Evolutionary conservation across 2,113 vertebrate genomes (phyloP).

Genomic region (Melospiza georgiana): DNA sequence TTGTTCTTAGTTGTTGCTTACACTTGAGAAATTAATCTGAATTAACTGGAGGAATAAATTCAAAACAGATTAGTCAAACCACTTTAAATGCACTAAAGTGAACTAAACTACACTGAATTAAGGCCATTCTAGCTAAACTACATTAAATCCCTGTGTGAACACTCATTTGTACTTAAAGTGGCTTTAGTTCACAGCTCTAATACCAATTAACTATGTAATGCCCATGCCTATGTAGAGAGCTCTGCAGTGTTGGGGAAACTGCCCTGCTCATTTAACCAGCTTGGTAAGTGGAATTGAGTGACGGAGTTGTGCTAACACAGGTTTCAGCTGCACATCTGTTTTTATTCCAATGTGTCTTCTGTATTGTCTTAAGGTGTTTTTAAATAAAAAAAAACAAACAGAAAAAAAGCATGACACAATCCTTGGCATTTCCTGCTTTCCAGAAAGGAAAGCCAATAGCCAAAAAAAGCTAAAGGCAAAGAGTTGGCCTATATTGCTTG

Average conservation of each 20-base stretch:
- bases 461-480: background rate
- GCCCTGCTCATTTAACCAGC: background rate
- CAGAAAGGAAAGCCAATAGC: background rate
- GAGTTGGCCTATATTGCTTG: slow-evolving; percentile 4
- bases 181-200: slow-evolving; percentile 35
- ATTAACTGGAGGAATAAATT: slow-evolving; percentile 34
- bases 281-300: background rate
- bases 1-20: background rate
- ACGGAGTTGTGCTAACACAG: background rate
- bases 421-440: slow-evolving; percentile 19
- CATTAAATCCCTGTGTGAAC: slow-evolving; percentile 45
- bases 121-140: slow-evolving; percentile 30
- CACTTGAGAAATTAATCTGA: slow-evolving; percentile 56
- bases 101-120: slow-evolving; percentile 49
- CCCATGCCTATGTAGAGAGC: background rate
- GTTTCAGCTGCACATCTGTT: background rate
- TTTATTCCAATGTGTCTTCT: background rate
- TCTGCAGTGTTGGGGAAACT: background rate
- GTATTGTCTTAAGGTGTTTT: background rate
- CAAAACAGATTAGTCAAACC: slow-evolving; percentile 43
- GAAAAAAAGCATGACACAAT: background rate
- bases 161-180: slow-evolving; percentile 30
- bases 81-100: slow-evolving; percentile 47
- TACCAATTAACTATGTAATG: background rate
- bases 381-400: background rate